Conservation (phyloP, 2,113 vertebrate species). For the Galbula dea region DNA sequence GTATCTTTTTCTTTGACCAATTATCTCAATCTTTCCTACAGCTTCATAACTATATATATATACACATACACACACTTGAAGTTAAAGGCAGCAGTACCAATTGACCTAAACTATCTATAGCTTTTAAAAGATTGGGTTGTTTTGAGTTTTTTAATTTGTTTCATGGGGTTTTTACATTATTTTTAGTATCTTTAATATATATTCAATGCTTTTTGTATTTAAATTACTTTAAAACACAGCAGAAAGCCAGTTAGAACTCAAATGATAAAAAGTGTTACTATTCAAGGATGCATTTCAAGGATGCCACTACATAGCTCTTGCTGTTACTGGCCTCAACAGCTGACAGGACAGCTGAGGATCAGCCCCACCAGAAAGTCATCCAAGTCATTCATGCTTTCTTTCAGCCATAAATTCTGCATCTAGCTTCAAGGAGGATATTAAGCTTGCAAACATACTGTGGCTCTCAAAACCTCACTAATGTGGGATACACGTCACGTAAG, state of each 20-base stretch:
- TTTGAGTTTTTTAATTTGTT: not conserved
- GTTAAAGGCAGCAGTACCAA: not conserved
- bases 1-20: not conserved
- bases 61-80: not conserved
- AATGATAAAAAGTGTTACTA: not conserved
- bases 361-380: not conserved
- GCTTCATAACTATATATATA: not conserved
- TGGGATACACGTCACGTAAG: rapidly evolving
- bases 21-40: not conserved
- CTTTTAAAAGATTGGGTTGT: too few species aligned
- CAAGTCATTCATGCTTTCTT: not conserved
- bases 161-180: not conserved
- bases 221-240: not conserved
- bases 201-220: not conserved
- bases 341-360: not conserved
- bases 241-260: not conserved
- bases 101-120: not conserved
- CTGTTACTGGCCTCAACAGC: not conserved
- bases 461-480: not conserved
- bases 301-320: not conserved
- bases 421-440: not conserved
- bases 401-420: not conserved
- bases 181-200: not conserved
- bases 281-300: not conserved
- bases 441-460: not conserved